phyloP scores from a whole-genome alignment of 2,797 vertebrate genomes.

The Varecia variegata region DNA sequence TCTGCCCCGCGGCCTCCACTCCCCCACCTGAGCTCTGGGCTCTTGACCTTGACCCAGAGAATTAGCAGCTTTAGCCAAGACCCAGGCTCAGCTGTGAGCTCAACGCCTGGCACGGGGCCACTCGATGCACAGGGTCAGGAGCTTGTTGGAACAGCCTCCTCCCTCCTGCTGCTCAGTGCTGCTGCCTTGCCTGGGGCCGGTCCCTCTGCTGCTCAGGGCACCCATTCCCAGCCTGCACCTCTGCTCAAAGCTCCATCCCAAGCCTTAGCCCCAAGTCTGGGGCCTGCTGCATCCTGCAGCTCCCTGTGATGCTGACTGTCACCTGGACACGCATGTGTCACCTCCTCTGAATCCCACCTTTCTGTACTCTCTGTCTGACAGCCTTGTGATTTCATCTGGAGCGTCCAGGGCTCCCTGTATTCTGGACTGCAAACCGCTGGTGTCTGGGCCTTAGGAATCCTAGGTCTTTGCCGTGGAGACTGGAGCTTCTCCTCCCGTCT shows the following conservation, averaged over 20 bases:
- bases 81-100: background rate
- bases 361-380: background rate
- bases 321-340: fast-evolving
- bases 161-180: background rate
- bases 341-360: no score
- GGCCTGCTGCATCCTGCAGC: background rate
- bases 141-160: background rate
- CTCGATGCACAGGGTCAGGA: fast-evolving
- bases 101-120: background rate
- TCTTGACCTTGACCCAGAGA: background rate
- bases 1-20: background rate
- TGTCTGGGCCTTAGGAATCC: background rate
- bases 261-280: background rate
- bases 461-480: background rate
- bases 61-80: background rate
- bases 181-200: background rate
- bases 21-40: fast-evolving
- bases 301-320: no score
- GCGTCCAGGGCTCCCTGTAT: background rate
- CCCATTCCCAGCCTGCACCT: background rate
- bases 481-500: background rate
- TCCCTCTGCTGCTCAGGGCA: background rate
- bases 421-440: background rate
- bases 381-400: background rate
- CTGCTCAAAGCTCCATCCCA: background rate